Evolutionary conservation across 53 echinoderm and acorn worm species (phyloP).

Genomic region (Stichopus horrens): DNA sequence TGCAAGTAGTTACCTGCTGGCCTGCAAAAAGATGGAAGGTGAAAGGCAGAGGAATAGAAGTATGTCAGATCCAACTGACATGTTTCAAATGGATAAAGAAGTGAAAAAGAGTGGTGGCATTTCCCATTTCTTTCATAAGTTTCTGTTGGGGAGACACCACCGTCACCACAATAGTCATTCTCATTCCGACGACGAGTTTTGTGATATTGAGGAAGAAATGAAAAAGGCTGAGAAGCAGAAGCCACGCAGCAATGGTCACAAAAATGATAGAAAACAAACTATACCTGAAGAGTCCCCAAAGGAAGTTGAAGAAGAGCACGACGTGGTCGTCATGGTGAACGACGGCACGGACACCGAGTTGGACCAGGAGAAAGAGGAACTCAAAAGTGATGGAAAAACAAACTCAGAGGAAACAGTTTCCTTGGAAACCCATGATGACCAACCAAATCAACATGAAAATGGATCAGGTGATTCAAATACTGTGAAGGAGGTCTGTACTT

Average conservation of each 20-base stretch:
- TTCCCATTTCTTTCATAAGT: slow-evolving; percentile 10
- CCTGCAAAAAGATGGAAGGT: not conserved
- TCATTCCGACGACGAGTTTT: slow-evolving; percentile 5
- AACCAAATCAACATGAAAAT: not conserved
- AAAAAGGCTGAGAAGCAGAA: not conserved
- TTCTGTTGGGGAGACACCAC: slow-evolving; percentile 18
- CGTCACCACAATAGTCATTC: slow-evolving; percentile 7
- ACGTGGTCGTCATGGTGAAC: slow-evolving; percentile 13
- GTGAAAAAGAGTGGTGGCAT: slow-evolving; percentile 30
- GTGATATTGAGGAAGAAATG: slow-evolving; percentile 19
- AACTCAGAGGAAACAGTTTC: not conserved
- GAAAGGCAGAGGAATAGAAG: not conserved
- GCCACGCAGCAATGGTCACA: not conserved
- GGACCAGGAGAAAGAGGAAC: slow-evolving; percentile 11
- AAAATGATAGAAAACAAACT: not conserved
- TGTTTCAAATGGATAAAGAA: slow-evolving; percentile 27
- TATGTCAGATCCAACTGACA: slow-evolving; percentile 26
- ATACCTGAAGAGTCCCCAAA: not conserved
- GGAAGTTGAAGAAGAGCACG: not conserved
- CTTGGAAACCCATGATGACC: not conserved
- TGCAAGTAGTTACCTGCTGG: no score
- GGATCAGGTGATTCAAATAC: not conserved
- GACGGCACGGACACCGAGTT: slow-evolving; percentile 9
- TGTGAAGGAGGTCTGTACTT: not conserved
- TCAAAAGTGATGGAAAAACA: not conserved